Evolutionary conservation across 2,888 invertebrate genomes (phyloP), one percentile per base, ranked within the genome.

Genomic region (Conomelus anceps): DNA sequence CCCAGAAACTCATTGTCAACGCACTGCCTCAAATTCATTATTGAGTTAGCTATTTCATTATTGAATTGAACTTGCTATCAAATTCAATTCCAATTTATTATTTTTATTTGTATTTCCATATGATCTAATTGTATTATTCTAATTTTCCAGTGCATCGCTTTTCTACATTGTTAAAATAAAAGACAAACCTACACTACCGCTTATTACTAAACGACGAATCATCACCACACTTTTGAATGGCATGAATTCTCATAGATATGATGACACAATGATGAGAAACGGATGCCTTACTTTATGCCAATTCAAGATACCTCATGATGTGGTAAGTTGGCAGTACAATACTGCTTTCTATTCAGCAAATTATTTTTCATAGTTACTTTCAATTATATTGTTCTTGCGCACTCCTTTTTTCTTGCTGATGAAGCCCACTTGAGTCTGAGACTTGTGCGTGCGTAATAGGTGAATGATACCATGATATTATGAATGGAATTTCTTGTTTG

Each of bases 261-360:
- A 98, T 93, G 96, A 97, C 91, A 98, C 97, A 24, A 98, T 99
- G 98, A 97, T 99, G 96, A 95, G 99, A 89, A 99, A 99, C 93
- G 98, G 98, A 88, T 99, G 99, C 93, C 95, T 99, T 90, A 98
- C 98, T 0, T 94, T 99, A 84, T 98, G 98, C 92, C 94, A 99
- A 88, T 98, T 98, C 92, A 97, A 97, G 93, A 98, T 99, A 93
- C 99, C 99, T 1, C 95, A 96, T 91, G 99, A 99, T 95, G 98
- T 99, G 93, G 98, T 98, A 94, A 94, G 95, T 95, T 88, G 87
- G 85, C 22, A 23, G 0, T 84, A 4, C 23, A 89, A 26, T 22
- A 23, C 22, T 84, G n/a, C 22, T 7, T 22, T 11, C 34, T 6
- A n/a, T 41, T 24, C 11, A 22, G 22, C 23, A 22, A 86, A 86